Evolutionary conservation across 2,888 invertebrate genomes (phyloP), one percentile per base, ranked within the genome.

Genomic region (Maniola hyperantus): DNA sequence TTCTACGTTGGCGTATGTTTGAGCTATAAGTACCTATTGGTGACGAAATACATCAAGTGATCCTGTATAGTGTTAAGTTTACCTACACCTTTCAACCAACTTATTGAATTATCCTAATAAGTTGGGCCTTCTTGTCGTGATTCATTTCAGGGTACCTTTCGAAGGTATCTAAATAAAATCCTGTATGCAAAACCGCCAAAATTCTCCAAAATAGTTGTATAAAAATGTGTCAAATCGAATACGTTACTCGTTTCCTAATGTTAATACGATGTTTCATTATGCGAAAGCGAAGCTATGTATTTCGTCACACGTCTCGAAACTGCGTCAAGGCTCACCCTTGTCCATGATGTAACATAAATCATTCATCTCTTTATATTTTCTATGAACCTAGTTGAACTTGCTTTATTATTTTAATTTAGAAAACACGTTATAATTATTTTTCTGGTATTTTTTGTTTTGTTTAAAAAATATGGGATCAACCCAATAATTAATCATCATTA

Each of bases 161-260:
- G 46, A 48, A n/a, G 2, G 6, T 15, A 18, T 18, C 8, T 5
- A 6, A 18, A 0, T 5, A 15, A 50, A 5, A 15, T 15, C 18
- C 51, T 11, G 26, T 4, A 20, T 26, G 51, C 13, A 5, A 34
- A 34, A n/a, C 54, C 36, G 8, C 51, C 6, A 51, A 33, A 51
- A 34, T 10, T 39, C 33, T 11, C 18, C 15, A 48, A 55, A 64
- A 15, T n/a, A 20, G 36, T 36, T 50, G 46, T 11, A 48, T 39
- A 68, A 68, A 66, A 66, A 59, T 36, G 33, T 60, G 55, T 66
- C 54, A 48, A 66, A 63, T 68, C 59, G 39, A 58, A 64, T 51
- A 66, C 59, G 59, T 7, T 50, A 51, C 57, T 15, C 48, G 68
- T 78, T 77, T 76, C 77, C 73, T 76, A 77, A 79, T 68, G 59